Percentiles rank a stretch among this genome's conserved stretches.
Evolutionary conservation across 2,797 vertebrate species (phyloP).

Genomic region (Mormyrops boulengeri): DNA sequence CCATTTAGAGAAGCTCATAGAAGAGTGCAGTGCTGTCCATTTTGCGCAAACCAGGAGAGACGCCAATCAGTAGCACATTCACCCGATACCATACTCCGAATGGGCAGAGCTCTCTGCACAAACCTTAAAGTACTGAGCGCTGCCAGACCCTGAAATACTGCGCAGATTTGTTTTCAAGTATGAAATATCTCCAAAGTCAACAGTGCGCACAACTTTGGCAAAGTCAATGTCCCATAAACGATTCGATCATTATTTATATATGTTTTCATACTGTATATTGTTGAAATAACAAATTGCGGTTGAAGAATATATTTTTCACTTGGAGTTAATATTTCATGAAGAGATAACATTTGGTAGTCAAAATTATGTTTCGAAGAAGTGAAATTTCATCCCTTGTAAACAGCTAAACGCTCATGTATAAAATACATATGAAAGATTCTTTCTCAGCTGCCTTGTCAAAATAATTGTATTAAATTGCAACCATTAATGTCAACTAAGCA

Average conservation of each 20-base stretch:
- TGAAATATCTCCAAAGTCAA: slow-evolving; percentile 27
- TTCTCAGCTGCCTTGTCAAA: slow-evolving; percentile 4
- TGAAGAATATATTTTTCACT: background rate
- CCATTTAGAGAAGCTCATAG: background rate
- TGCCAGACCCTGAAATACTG: slow-evolving; percentile 20
- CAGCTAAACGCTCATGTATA: background rate
- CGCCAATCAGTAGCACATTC: background rate
- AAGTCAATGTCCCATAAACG: slow-evolving; percentile 19
- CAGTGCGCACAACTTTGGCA: slow-evolving; percentile 4
- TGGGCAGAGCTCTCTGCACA: background rate
- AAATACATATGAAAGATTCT: slow-evolving; percentile 12
- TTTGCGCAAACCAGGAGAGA: background rate
- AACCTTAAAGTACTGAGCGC: background rate
- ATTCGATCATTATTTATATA: slow-evolving; percentile 19
- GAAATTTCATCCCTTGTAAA: slow-evolving; percentile 12
- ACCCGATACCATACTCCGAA: background rate
- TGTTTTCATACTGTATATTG: slow-evolving; percentile 15
- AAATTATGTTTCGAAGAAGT: slow-evolving; percentile 1
- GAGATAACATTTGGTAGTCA: slow-evolving; percentile 16
- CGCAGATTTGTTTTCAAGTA: slow-evolving; percentile 19
- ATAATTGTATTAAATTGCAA: slow-evolving; percentile 18
- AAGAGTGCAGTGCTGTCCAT: background rate
- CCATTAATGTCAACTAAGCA: background rate
- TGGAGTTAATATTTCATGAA: slow-evolving; percentile 10
- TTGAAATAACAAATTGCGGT: slow-evolving; percentile 12